These are phyloP conservation scores for Bombyx mandarina DNA, from an alignment of 1,140 invertebrate genomes.

Conservation along the genomic window DNA sequence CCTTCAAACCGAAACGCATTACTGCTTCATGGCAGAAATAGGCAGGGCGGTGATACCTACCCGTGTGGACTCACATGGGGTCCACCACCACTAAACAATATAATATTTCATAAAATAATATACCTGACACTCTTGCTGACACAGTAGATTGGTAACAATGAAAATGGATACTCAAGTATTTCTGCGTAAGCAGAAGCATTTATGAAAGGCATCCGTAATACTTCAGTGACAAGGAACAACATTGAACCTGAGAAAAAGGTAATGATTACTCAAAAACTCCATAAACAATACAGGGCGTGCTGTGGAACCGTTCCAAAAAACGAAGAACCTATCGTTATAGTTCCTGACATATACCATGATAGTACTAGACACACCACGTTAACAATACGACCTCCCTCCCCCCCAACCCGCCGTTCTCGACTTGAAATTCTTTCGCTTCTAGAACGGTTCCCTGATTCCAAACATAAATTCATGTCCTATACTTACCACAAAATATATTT, in stretches of 20 bases:
- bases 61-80: no score
- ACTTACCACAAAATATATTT: slow-evolving; percentile 78
- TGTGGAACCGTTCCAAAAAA: no score
- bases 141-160: slow-evolving; percentile 78
- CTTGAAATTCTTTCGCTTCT: no score
- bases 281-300: neutral
- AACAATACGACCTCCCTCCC: no score
- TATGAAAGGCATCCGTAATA: slow-evolving; percentile 48
- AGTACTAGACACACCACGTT: no score
- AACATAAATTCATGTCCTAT: neutral
- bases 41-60: no score
- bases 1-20: no score
- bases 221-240: slow-evolving; percentile 60
- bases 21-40: no score
- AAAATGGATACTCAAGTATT: slow-evolving; percentile 81
- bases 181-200: slow-evolving; percentile 51
- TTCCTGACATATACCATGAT: no score
- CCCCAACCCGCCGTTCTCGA: no score
- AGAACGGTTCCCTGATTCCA: no score
- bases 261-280: neutral
- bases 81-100: neutral
- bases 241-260: slow-evolving; percentile 46
- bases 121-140: slow-evolving; percentile 74
- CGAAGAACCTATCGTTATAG: no score
- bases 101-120: neutral